Evolutionary conservation across 2,113 vertebrate genomes (phyloP).

Genomic region (Atractosteus spatula): DNA sequence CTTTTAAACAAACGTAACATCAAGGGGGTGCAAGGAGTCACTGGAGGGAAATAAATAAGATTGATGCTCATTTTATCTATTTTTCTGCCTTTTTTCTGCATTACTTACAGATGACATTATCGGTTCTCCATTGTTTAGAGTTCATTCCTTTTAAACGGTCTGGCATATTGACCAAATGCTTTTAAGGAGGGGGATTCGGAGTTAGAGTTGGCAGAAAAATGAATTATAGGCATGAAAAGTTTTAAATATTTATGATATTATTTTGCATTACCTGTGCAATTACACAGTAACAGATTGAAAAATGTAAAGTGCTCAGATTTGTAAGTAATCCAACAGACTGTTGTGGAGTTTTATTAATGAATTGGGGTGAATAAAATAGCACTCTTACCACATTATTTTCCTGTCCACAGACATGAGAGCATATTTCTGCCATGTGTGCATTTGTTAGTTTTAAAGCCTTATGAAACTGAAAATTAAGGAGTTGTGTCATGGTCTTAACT

Average conservation of each 20-base stretch:
- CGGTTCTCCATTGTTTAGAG: slow-evolving; percentile 73
- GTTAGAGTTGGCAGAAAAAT: slow-evolving; percentile 66
- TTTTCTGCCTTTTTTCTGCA: slow-evolving; percentile 61
- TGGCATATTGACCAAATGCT: slow-evolving; percentile 70
- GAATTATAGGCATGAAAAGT: slow-evolving; percentile 52
- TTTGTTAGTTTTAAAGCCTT: slow-evolving; percentile 48
- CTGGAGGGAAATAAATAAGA: slow-evolving; percentile 69
- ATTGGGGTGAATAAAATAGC: slow-evolving; percentile 15
- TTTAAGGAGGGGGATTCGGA: slow-evolving; percentile 67
- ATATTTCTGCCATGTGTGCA: slow-evolving; percentile 43
- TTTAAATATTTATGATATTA: slow-evolving; percentile 70
- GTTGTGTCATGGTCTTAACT: slow-evolving; percentile 36
- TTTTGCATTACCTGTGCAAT: slow-evolving; percentile 37
- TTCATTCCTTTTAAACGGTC: slow-evolving; percentile 69
- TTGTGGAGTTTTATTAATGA: slow-evolving; percentile 42
- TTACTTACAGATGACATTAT: slow-evolving; percentile 75
- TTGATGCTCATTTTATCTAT: slow-evolving; percentile 76
- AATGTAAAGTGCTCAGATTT: slow-evolving; percentile 48
- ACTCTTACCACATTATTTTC: slow-evolving; percentile 53
- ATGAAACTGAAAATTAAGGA: slow-evolving; percentile 50
- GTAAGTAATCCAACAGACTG: slow-evolving; percentile 51
- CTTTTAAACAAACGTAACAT: slow-evolving; percentile 68
- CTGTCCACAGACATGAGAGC: slow-evolving; percentile 37
- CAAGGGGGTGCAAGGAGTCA: slow-evolving; percentile 54
- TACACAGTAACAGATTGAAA: slow-evolving; percentile 24